Conservation (phyloP, 1,140 invertebrate genomes). For the Catajapyx aquilonaris region DNA sequence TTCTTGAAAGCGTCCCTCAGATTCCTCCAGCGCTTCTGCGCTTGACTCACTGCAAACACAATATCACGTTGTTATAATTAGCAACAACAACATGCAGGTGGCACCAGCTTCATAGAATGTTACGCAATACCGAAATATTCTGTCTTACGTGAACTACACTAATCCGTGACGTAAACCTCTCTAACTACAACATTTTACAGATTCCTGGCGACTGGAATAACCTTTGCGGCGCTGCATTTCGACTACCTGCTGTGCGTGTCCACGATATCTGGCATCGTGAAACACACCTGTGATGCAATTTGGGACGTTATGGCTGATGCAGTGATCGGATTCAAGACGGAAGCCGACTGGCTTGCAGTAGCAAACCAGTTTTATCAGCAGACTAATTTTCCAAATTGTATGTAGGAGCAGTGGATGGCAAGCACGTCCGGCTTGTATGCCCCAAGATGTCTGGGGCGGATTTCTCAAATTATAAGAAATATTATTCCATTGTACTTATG, state of each 20-base stretch:
- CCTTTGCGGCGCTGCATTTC: background rate
- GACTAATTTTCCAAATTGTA: background rate
- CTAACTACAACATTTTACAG: background rate
- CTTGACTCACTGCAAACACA: background rate
- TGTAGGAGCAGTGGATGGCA: conserved; percentile 10
- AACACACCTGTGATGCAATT: background rate
- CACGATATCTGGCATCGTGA: background rate
- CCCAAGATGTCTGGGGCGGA: conserved; percentile 17
- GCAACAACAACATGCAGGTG: background rate
- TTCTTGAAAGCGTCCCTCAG: background rate
- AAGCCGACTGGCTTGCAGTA: background rate
- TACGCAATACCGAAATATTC: background rate
- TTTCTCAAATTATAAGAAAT: conserved; percentile 24
- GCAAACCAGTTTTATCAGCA: background rate
- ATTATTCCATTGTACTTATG: conserved; percentile 21
- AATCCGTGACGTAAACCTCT: background rate
- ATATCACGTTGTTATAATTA: background rate
- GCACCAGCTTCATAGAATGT: background rate
- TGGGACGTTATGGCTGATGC: background rate
- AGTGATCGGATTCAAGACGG: background rate
- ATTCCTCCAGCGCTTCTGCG: background rate
- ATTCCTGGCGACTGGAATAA: background rate
- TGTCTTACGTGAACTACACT: background rate
- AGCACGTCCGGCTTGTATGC: conserved; percentile 17
- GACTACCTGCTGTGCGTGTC: background rate